Evolutionary conservation across 1,140 invertebrate species (phyloP), one percentile per base, ranked within the genome.

Genomic region (Meloidogyne chitwoodi): DNA sequence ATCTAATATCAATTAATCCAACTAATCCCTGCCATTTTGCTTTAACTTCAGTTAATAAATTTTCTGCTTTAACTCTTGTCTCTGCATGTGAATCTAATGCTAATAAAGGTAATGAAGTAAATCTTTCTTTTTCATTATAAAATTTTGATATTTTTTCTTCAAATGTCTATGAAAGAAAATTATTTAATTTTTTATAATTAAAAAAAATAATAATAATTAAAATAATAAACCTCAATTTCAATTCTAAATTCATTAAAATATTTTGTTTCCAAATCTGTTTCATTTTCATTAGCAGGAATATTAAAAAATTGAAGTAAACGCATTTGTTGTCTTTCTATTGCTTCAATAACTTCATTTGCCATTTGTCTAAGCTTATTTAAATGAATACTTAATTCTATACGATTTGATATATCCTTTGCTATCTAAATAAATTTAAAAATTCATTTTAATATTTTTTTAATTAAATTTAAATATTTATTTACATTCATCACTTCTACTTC

Each of bases 401-500:
- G 19, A 10, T 77, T 56, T 0, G 76, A 68, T 29, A 77, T 68
- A 11, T 77, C 76, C 10, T 31, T 77, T 19, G 76, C 76, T 29
- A 77, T 77, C 76, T 77, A 61, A 22, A 62, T 24, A 11, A 74
- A 75, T 19, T 16, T 14, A n/a, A 27, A 19, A 27, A 10, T 11
- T 22, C 8, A 63, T 2, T 31, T 2, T n/a, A n/a, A n/a, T n/a
- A n/a, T n/a, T n/a, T n/a, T n/a, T n/a, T n/a, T n/a, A n/a, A n/a
- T n/a, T n/a, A n/a, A n/a, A n/a, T n/a, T n/a, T n/a, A n/a, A n/a
- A n/a, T n/a, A n/a, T n/a, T n/a, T n/a, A 14, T 19, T 73, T 68
- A 77, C 76, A 38, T 77, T 48, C 76, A 77, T 77, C 22, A 61
- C 76, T 19, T 77, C 72, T 14, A 62, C 24, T 38, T 77, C 76